These are phyloP conservation scores for Trialeurodes vaporariorum DNA, from an alignment of 1,140 invertebrate genomes.

Conservation along the genomic window DNA sequence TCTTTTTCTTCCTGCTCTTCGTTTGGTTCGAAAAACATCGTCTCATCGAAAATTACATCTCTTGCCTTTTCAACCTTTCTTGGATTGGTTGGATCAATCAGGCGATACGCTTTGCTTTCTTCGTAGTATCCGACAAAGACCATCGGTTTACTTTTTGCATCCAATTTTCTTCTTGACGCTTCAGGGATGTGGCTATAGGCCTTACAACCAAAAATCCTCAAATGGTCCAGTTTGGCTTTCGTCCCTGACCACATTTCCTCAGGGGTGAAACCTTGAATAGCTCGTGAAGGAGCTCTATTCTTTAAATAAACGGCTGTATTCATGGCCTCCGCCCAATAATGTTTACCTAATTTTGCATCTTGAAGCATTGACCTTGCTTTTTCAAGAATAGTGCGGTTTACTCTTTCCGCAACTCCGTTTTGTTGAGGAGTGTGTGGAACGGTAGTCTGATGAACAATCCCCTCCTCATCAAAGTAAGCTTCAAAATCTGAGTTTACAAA, in stretches of 20 bases:
- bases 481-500: constrained; percentile 12
- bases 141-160: constrained; percentile 21
- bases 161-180: constrained; percentile 24
- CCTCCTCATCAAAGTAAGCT: constrained; percentile 13
- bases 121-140: constrained; percentile 29
- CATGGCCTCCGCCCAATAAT: not conserved
- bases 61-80: no score
- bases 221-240: constrained; percentile 8
- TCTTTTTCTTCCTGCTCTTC: constrained; percentile 27
- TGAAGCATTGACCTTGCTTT: constrained; percentile 24
- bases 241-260: constrained; percentile 6
- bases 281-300: constrained; percentile 9
- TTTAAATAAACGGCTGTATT: constrained; percentile 3
- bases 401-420: constrained; percentile 31
- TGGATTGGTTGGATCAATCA: no score
- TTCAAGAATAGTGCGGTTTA: constrained; percentile 26
- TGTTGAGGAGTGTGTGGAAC: constrained; percentile 26
- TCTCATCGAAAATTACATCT: no score
- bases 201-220: constrained; percentile 22
- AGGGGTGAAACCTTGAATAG: constrained; percentile 11
- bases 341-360: constrained; percentile 22
- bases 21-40: constrained; percentile 32
- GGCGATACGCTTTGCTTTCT: no score
- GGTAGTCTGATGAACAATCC: constrained; percentile 26
- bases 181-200: constrained; percentile 21